phyloP scores from a whole-genome alignment of 2,888 invertebrate species.

The Apodemia mormo region DNA sequence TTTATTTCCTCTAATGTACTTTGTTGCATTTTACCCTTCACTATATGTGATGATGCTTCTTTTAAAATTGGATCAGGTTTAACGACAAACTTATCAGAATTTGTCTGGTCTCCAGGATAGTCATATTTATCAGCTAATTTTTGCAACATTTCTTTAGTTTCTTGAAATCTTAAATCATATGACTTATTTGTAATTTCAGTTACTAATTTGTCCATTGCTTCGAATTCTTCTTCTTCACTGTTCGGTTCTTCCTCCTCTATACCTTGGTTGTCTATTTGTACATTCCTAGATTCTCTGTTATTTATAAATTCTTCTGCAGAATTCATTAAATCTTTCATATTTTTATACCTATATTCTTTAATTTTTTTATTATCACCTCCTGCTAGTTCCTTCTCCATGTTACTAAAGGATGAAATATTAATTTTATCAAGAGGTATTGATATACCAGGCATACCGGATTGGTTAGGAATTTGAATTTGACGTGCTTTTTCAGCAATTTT shows the following conservation, averaged over 20 bases:
- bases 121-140: slow-evolving; percentile 65
- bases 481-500: slow-evolving; percentile 66
- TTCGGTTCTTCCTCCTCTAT: slow-evolving; percentile 36
- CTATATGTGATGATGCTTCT: slow-evolving; percentile 56
- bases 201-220: slow-evolving; percentile 66
- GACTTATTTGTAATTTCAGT: slow-evolving; percentile 67
- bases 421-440: slow-evolving; percentile 60
- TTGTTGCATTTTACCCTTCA: slow-evolving; percentile 51
- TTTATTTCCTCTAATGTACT: slow-evolving; percentile 56
- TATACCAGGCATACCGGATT: slow-evolving; percentile 46
- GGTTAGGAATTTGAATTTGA: slow-evolving; percentile 65
- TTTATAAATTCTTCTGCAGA: slow-evolving; percentile 45
- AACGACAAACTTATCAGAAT: slow-evolving; percentile 35
- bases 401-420: slow-evolving; percentile 44
- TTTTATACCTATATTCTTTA: slow-evolving; percentile 59
- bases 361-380: slow-evolving; percentile 52
- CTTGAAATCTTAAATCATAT: slow-evolving; percentile 67
- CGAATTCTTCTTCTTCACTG: slow-evolving; percentile 56
- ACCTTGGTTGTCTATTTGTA: slow-evolving; percentile 29
- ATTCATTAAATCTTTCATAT: slow-evolving; percentile 61
- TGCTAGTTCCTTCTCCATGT: slow-evolving; percentile 55
- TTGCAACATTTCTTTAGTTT: slow-evolving; percentile 67
- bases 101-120: slow-evolving; percentile 40
- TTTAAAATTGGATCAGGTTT: slow-evolving; percentile 52
- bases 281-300: slow-evolving; percentile 25